Conservation (phyloP, 2,888 invertebrate genomes). For the Tupiocoris notatus region DNA sequence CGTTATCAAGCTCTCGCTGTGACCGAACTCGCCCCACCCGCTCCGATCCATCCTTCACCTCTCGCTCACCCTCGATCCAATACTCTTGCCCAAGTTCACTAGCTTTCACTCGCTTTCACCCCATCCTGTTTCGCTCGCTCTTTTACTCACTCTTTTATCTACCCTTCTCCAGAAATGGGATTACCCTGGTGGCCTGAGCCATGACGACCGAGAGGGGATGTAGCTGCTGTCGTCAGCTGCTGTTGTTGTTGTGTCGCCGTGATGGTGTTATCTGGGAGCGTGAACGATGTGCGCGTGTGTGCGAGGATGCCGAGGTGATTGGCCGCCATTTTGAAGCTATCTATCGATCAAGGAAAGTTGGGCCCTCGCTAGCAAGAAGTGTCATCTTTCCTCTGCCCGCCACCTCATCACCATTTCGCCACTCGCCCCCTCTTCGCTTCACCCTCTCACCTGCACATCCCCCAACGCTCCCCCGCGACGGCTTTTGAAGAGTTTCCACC, state of each 20-base stretch:
- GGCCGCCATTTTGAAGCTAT: slow-evolving; percentile 38
- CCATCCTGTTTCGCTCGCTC: background rate
- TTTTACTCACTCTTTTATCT: background rate
- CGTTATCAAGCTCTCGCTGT: background rate
- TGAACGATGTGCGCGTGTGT: slow-evolving; percentile 1
- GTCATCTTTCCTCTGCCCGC: background rate
- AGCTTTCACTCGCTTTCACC: background rate
- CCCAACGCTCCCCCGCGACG: background rate
- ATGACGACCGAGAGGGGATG: too few species aligned
- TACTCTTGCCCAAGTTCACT: background rate
- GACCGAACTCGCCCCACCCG: too few species aligned
- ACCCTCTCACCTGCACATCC: background rate
- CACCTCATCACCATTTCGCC: background rate
- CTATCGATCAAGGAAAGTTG: slow-evolving; percentile 38
- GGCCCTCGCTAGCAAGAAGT: slow-evolving; percentile 13
- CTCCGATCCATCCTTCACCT: background rate
- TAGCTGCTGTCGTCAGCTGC: background rate
- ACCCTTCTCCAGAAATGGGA: background rate
- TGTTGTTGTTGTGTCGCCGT: background rate
- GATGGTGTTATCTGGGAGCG: background rate
- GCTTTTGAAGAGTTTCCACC: background rate
- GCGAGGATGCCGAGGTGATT: slow-evolving; percentile 10
- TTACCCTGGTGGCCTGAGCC: too few species aligned
- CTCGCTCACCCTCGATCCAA: too few species aligned
- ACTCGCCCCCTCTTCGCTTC: background rate